Base-by-base conservation (phyloP, 2,888 invertebrate genomes). In the Agonum fuliginosum region DNA sequence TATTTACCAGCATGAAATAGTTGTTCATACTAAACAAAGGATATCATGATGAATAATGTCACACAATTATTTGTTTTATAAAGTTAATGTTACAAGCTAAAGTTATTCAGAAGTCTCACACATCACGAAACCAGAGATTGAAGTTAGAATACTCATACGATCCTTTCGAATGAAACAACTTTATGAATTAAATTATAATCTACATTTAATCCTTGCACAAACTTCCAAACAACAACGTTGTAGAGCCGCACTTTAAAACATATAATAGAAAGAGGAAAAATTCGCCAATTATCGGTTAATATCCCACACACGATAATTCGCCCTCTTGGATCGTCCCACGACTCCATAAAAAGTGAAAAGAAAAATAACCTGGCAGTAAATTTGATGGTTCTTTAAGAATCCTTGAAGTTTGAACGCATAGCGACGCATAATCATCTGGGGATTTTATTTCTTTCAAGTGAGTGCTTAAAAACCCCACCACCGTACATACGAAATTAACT, bases 401-500 rank as follows among this genome's bases (percentile, higher is more conserved):
- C 54, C 54, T 20, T 20, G 24, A 54, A 54, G n/a, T 54, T 54
- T 54, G 54, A 65, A 65, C 37, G 30, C 20, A 30, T 19, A 65
- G 34, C 65, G 37, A 65, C 65, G 54, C 54, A 54, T 54, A 54
- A 65, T 65, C 65, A 65, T 65, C 24, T 30, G 54, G 48, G 37
- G 65, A 34, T 34, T 48, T 71, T 71, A 71, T 71, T 30, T 30
- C 46, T 48, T 27, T 71, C 71, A 43, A 41, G 69, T 22, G 54
- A 54, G 54, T 54, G 54, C 54, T 54, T 54, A 54, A 54, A 54
- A 54, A 0, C 46, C 51, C 48, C 30, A 20, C 14, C 48, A 17
- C 51, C 19, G 19, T 73, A 73, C 73, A 75, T 75, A 75, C 74
- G 74, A 75, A 75, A 75, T 75, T 75, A 75, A 75, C 65, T 75